Conservation (phyloP, 2,113 vertebrate species). For the Thymallus thymallus region DNA sequence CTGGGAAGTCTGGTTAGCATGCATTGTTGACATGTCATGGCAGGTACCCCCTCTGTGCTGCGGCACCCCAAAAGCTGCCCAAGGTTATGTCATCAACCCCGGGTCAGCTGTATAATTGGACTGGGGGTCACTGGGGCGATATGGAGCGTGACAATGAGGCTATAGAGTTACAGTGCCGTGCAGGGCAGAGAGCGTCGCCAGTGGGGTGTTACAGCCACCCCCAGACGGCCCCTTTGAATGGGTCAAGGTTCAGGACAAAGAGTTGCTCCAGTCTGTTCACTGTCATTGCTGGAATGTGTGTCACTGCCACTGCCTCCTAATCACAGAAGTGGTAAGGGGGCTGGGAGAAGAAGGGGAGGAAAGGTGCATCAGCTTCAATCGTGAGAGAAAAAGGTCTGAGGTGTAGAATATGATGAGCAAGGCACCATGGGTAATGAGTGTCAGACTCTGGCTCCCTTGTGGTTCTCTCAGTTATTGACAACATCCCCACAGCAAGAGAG, state of each 20-base stretch:
- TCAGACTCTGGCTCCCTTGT: conserved; percentile 16
- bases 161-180: conserved; percentile 72
- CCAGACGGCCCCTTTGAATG: conserved; percentile 59
- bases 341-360: conserved; percentile 20
- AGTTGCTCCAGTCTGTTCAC: conserved; percentile 52
- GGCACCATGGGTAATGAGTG: conserved; percentile 5
- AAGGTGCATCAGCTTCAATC: conserved; percentile 21
- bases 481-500: conserved; percentile 20
- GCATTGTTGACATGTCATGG: conserved; percentile 65
- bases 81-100: conserved; percentile 78
- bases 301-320: conserved; percentile 25
- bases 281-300: conserved; percentile 54
- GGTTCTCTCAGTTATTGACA: conserved; percentile 44
- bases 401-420: conserved; percentile 20
- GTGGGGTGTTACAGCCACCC: conserved; percentile 42
- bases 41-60: conserved; percentile 58
- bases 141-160: conserved; percentile 72
- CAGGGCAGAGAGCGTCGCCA: conserved; percentile 27
- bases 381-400: conserved; percentile 5
- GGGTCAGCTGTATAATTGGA: conserved; percentile 76
- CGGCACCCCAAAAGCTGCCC: conserved; percentile 56
- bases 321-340: conserved; percentile 7
- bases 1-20: conserved; percentile 76
- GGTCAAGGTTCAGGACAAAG: conserved; percentile 63
- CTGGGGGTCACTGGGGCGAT: conserved; percentile 68